These are phyloP conservation scores for Lontra canadensis DNA, from an alignment of 2,113 vertebrate species.

Conservation along the genomic window DNA sequence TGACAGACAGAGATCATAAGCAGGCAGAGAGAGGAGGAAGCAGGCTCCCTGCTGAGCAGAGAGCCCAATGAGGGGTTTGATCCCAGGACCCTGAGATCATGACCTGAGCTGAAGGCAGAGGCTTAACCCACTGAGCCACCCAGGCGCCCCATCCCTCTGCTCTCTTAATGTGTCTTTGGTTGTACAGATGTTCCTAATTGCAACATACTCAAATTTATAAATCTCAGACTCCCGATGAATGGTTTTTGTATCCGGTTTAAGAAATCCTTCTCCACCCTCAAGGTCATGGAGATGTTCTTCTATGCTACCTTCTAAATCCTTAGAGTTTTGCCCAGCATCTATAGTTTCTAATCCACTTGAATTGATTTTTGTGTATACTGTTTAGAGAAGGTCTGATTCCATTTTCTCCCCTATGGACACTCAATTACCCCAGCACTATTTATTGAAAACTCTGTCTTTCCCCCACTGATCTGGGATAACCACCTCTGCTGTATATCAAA, in stretches of 20 bases:
- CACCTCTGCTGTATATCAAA: neutral
- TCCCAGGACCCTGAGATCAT: no score
- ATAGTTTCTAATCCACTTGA: neutral
- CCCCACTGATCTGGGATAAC: neutral
- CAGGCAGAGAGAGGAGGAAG: no score
- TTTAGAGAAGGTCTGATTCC: neutral
- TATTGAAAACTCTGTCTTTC: conserved; percentile 19
- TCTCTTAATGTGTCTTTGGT: neutral
- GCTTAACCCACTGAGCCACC: no score
- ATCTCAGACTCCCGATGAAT: neutral
- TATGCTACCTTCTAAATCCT: conserved; percentile 5
- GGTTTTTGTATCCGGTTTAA: neutral
- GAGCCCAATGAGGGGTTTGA: no score
- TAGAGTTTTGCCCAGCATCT: neutral
- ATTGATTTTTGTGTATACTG: neutral
- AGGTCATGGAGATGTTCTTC: neutral
- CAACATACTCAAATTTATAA: neutral
- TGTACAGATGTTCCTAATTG: neutral
- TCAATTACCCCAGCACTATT: neutral
- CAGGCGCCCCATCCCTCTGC: neutral
- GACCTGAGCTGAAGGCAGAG: no score
- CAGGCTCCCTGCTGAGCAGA: no score
- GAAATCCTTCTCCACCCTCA: conserved; percentile 10
- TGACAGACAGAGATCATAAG: no score
- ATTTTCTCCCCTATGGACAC: neutral